Evolutionary conservation across 2,797 vertebrate genomes (phyloP).

Genomic region (Channallabes apus): DNA sequence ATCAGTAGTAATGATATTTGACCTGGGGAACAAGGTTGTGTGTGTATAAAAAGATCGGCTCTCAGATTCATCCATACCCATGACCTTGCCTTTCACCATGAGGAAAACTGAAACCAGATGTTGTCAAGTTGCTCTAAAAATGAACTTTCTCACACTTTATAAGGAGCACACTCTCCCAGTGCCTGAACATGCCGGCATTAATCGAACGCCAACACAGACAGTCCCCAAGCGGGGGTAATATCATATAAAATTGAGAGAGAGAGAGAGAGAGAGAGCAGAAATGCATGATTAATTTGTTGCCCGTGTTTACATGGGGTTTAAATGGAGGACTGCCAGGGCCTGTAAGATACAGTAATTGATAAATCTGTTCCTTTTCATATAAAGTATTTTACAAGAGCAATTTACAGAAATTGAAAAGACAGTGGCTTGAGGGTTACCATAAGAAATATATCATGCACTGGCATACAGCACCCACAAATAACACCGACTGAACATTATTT

Average conservation of each 20-base stretch:
- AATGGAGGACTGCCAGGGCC: neutral
- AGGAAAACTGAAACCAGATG: conserved; percentile 5
- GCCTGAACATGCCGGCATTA: conserved; percentile 32
- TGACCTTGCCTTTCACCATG: neutral
- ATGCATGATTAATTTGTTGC: conserved; percentile 3
- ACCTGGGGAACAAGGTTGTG: neutral
- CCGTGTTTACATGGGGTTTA: conserved; percentile 6
- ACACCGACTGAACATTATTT: neutral
- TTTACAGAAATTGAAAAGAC: conserved; percentile 2
- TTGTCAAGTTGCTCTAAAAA: conserved; percentile 26
- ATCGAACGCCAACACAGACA: conserved; percentile 24
- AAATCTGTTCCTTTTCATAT: conserved; percentile 27
- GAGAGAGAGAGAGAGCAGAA: neutral
- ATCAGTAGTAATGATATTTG: neutral
- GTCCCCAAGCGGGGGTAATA: conserved; percentile 23
- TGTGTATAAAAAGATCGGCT: neutral
- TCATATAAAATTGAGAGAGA: conserved; percentile 22
- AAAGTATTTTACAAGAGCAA: conserved; percentile 11
- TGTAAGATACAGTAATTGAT: conserved; percentile 18
- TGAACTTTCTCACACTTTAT: conserved; percentile 20
- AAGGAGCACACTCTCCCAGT: conserved; percentile 3
- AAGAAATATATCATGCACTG: neutral
- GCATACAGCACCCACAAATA: neutral
- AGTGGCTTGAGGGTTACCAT: conserved; percentile 10
- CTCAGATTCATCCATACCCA: neutral